Base-by-base conservation (phyloP, 2,113 vertebrate species). In the Tenrec ecaudatus region DNA sequence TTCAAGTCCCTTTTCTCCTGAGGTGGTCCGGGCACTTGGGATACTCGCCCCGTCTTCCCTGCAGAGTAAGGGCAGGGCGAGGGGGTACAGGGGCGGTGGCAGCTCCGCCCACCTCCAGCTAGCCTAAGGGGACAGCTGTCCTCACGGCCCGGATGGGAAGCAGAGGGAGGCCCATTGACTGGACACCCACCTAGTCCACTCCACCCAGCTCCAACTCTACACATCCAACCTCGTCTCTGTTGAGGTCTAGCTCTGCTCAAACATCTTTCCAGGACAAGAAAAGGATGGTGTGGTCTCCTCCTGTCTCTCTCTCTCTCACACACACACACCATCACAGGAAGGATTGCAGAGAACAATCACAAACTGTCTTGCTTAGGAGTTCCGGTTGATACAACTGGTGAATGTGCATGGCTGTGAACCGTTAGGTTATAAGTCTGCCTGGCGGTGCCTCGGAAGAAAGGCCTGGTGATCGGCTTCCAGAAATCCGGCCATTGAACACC, bases 21-120 rank as follows among this genome's bases (percentile, higher is more conserved):
- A 82, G 84, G 62, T 62, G 84, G 47, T 82, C 95, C 92, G 8
- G 93, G 91, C 53, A 60, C 66, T 36, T 62, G 81, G 88, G 6
- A 73, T 33, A 64, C 82, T 53, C 25, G 38, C 43, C 27, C 43
- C 81, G 36, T 83, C 82, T 36, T 87, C 69, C 53, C 64, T 77
- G 12, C 6, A 2, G 9, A 31, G 92, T 36, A 71, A 88, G 57
- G 3, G 0, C 75, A 88, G 78, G 71, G 53, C 22, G 29, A 20
- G 6, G 19, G 29, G 0, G 1, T 27, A 6, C 77, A 36, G 22
- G 68, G 60, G 31, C 14, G 66, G 62, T 36, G 10, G 81, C 73
- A 58, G 47, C 20, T 47, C 47, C 19, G 6, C 22, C 68, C 38
- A 22, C 76, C 71, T 85, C 78, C 78, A 43, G 38, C 57, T 66